Percentiles rank a stretch among this genome's conserved stretches.
phyloP scores from a whole-genome alignment of 2,113 vertebrate species.

The Chaetorhynchus papuensis region DNA sequence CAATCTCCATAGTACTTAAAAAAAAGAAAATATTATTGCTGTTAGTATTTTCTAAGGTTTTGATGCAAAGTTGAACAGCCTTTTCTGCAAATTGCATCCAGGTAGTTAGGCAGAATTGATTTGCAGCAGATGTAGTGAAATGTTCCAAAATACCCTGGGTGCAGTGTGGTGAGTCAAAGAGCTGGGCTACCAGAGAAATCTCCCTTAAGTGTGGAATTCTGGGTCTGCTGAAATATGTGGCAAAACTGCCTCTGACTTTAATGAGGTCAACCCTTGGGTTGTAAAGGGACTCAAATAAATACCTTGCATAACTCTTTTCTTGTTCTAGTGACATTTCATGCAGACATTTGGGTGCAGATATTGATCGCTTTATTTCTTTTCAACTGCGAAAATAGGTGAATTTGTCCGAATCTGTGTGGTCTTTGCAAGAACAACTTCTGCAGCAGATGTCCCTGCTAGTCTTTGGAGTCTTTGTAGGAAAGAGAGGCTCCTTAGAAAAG shows the following conservation, averaged over 20 bases:
- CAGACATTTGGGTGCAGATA: background rate
- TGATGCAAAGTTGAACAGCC: background rate
- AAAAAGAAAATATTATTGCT: background rate
- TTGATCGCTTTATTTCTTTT: background rate
- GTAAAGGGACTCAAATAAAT: constrained; percentile 16
- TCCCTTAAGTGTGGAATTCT: background rate
- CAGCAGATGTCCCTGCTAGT: constrained; percentile 6
- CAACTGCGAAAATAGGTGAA: background rate
- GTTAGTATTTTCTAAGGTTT: background rate
- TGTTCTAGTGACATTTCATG: background rate
- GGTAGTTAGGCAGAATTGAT: background rate
- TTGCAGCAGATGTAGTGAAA: background rate
- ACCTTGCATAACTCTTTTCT: background rate
- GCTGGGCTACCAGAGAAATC: background rate
- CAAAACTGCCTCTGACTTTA: background rate
- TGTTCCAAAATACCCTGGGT: background rate
- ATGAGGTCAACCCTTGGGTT: background rate
- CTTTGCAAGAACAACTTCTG: constrained; percentile 11
- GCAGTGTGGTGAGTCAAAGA: background rate
- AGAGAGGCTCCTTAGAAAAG: constrained; percentile 30
- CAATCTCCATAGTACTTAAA: background rate
- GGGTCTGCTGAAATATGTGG: background rate
- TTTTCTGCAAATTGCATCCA: background rate
- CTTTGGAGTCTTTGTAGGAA: constrained; percentile 6
- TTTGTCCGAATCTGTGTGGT: background rate